Base-by-base conservation (phyloP, 2,888 invertebrate genomes). In the Phasia obesa region DNA sequence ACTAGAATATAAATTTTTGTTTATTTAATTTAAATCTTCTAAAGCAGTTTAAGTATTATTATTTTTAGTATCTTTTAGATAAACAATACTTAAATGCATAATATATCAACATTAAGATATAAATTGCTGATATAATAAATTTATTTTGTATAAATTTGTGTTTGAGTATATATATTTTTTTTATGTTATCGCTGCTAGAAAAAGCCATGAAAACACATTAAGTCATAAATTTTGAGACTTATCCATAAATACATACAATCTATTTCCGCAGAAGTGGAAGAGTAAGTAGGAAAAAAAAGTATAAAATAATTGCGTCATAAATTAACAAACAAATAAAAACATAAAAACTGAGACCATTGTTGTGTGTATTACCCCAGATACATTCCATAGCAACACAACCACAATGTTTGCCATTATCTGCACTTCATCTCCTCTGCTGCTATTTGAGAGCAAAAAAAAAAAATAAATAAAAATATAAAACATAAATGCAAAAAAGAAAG, bases 171-270 rank as follows among this genome's bases (percentile, higher is more conserved):
- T 15, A 7, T 51, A n/a, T n/a, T n/a, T n/a, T n/a, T n/a, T 25
- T 25, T 59, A 11, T 35, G 27, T 19, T 23, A 15, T 59, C 4
- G 42, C 67, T 49, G 25, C 44, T 65, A 47, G 62, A 71, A 53
- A 60, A 78, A 64, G 15, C 71, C 78, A 79, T 57, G 64, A 77
- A 73, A 59, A 65, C 65, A 70, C 74, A 83, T 83, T 79, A 83
- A 83, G 82, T 83, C 82, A 83, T 83, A 83, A 83, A 83, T 83
- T 78, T 74, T 83, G 74, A 44, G 82, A 82, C 82, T 82, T 82
- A 82, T 78, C 78, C 82, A 82, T 78, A 82, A 82, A 70, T 78
- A 82, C 64, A 70, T 53, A 77, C 78, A 78, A 78, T 78, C 78
- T 75, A 55, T 75, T 59, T 65, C 73, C 76, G 71, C 60, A 59